These are phyloP conservation scores for Alosa sapidissima DNA, from an alignment of 2,797 vertebrate genomes.

Conservation along the genomic window DNA sequence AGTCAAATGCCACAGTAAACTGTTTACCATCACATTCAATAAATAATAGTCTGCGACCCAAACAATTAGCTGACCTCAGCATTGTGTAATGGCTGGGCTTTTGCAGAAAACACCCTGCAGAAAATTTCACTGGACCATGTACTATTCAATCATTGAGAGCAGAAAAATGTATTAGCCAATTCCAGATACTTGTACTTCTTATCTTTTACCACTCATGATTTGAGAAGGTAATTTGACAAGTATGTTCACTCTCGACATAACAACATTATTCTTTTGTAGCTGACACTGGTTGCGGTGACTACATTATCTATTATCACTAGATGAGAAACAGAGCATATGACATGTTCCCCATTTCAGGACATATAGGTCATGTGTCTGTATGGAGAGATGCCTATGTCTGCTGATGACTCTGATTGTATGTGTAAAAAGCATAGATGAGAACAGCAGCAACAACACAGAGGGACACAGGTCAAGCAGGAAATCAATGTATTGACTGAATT, in stretches of 20 bases:
- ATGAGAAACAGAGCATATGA: background rate
- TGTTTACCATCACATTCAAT: conserved; percentile 39
- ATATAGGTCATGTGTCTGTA: background rate
- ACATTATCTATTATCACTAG: background rate
- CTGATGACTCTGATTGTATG: conserved; percentile 21
- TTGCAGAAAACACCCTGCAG: background rate
- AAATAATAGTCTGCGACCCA: conserved; percentile 28
- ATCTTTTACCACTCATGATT: background rate
- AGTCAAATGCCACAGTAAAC: conserved; percentile 29
- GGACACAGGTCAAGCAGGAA: conserved; percentile 39
- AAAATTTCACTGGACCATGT: background rate
- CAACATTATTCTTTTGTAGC: conserved; percentile 17
- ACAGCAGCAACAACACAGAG: conserved; percentile 16
- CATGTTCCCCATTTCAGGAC: background rate
- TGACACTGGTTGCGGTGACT: background rate
- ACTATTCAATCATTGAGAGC: background rate
- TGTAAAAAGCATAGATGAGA: conserved; percentile 29
- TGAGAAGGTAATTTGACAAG: background rate
- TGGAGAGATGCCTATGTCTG: background rate
- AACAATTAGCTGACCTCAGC: conserved; percentile 1
- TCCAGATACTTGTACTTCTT: background rate
- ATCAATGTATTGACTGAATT: conserved; percentile 50
- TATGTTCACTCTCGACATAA: background rate
- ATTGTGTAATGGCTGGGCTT: background rate
- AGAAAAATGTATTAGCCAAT: background rate